phyloP scores from a whole-genome alignment of 2,797 vertebrate species.

The Chiloscyllium punctatum region DNA sequence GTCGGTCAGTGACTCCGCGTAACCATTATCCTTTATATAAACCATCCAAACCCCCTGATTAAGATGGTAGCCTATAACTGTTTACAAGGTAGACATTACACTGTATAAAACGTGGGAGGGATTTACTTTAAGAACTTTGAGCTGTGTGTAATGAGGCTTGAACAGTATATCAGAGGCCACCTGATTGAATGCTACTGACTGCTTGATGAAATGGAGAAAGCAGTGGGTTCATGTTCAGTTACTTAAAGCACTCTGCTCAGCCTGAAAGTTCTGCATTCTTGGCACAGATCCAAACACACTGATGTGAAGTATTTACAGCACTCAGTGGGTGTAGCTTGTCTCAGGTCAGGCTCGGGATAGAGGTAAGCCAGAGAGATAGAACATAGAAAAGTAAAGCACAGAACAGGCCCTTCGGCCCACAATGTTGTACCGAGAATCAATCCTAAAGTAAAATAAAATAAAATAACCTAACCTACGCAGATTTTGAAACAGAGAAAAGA shows the following conservation, averaged over 20 bases:
- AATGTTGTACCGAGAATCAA: too few relatives aligned
- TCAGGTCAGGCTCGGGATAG: background rate
- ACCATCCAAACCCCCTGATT: background rate
- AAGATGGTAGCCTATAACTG: background rate
- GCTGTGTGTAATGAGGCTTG: background rate
- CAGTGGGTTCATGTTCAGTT: conserved; percentile 18
- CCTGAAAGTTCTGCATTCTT: conserved; percentile 2
- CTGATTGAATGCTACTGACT: background rate
- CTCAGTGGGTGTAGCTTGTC: background rate
- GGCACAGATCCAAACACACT: background rate
- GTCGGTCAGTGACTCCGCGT: background rate
- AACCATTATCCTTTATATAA: background rate
- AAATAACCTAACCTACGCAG: too few relatives aligned
- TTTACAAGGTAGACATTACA: background rate
- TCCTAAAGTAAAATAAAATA: too few relatives aligned
- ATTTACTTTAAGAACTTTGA: background rate
- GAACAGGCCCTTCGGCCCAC: too few relatives aligned
- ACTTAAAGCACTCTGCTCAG: background rate
- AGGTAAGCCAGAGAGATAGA: background rate
- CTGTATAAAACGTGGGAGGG: background rate
- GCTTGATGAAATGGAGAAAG: background rate
- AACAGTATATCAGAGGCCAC: background rate
- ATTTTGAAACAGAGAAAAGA: background rate
- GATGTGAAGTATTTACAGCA: background rate
- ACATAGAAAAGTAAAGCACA: too few relatives aligned